These are phyloP conservation scores for Plecturocebus donacophilus DNA, from an alignment of 2,113 vertebrate species.

Conservation along the genomic window DNA sequence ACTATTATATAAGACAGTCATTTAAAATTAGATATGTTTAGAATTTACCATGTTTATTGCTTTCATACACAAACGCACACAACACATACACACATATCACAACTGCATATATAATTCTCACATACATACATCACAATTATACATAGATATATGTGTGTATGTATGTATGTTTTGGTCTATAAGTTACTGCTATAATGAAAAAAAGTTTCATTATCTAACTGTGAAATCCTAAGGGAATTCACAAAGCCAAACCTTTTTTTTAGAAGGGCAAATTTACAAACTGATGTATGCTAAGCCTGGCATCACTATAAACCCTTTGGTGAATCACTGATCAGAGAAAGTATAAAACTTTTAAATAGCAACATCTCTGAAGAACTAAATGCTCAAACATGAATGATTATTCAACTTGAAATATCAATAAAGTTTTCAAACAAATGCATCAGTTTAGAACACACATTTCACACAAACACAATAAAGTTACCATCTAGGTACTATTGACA, in stretches of 20 bases:
- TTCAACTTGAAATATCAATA: slow-evolving; percentile 79
- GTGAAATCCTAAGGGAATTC: slow-evolving; percentile 69
- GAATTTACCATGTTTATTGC: slow-evolving; percentile 10
- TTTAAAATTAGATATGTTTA: slow-evolving; percentile 13
- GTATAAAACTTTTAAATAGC: slow-evolving; percentile 77
- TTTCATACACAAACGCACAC: neutral
- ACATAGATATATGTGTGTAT: neutral
- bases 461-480: slow-evolving; percentile 49
- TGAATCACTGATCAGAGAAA: slow-evolving; percentile 77
- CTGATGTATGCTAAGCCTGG: slow-evolving; percentile 73
- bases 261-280: slow-evolving; percentile 75
- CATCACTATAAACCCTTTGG: slow-evolving; percentile 68
- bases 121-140: neutral
- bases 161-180: neutral
- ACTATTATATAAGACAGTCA: neutral
- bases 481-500: slow-evolving; percentile 47
- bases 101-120: neutral
- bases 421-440: slow-evolving; percentile 79
- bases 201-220: slow-evolving; percentile 65
- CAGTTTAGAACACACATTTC: slow-evolving; percentile 62
- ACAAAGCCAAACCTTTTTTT: neutral
- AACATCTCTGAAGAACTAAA: slow-evolving; percentile 71
- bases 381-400: slow-evolving; percentile 77
- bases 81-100: neutral
- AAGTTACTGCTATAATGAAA: slow-evolving; percentile 60